Conservation (phyloP, 2,113 vertebrate species). For the Silurus glanis region DNA sequence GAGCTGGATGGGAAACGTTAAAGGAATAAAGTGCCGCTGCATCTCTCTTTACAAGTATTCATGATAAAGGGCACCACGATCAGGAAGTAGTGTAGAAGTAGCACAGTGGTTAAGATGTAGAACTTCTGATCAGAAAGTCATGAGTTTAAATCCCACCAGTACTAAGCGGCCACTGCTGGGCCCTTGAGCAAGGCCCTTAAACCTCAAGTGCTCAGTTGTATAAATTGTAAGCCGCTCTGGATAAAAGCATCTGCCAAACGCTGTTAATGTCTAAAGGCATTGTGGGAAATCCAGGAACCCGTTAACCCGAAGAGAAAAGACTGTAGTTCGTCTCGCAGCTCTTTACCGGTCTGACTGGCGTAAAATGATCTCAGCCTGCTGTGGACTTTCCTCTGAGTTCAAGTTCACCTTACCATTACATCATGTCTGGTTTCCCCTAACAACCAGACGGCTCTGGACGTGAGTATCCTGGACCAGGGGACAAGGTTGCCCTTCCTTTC, state of each 20-base stretch:
- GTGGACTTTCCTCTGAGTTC: conserved; percentile 62
- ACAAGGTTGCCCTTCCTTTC: conserved; percentile 20
- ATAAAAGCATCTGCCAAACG: no score
- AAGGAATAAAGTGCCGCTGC: neutral
- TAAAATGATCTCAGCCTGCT: conserved; percentile 51
- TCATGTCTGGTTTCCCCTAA: conserved; percentile 82
- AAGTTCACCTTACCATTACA: conserved; percentile 75
- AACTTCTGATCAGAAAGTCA: no score
- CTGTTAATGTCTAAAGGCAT: neutral
- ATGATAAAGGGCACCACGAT: neutral
- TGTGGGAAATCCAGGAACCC: neutral
- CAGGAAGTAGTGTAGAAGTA: neutral
- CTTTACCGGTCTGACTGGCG: conserved; percentile 14
- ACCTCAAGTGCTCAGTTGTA: no score
- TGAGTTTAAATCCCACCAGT: no score
- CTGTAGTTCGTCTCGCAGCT: neutral
- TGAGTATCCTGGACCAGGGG: conserved; percentile 52
- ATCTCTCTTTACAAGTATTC: neutral
- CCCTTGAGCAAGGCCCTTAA: no score
- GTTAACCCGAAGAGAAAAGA: neutral
- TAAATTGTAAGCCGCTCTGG: no score
- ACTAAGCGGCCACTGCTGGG: no score
- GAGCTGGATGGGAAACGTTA: neutral
- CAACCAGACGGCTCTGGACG: conserved; percentile 77
- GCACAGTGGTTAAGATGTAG: no score